Evolutionary conservation across 2,888 invertebrate species (phyloP).

Genomic region (Alloplasta piceator): DNA sequence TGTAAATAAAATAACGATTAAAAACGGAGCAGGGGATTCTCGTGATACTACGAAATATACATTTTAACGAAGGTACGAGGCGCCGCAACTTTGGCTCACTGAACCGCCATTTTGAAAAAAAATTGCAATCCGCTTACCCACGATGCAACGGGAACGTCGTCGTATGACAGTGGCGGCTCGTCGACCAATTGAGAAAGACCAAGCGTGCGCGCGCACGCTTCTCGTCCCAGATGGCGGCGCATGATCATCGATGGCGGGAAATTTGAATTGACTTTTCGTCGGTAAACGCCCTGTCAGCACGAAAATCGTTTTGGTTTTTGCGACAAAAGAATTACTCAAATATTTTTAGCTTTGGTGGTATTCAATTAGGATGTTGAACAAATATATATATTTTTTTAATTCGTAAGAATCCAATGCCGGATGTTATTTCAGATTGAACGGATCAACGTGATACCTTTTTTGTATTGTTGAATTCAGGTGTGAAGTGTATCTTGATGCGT

Average conservation of each 20-base stretch:
- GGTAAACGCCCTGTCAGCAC: too few relatives aligned
- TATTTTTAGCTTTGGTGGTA: too few relatives aligned
- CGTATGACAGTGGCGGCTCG: slow-evolving; percentile 78
- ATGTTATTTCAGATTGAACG: too few relatives aligned
- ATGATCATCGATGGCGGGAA: slow-evolving; percentile 51
- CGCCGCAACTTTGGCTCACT: slow-evolving; percentile 81
- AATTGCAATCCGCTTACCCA: slow-evolving; percentile 78
- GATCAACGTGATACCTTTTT: too few relatives aligned
- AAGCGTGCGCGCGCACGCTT: slow-evolving; percentile 64
- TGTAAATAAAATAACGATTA: too few relatives aligned
- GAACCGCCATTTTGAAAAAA: slow-evolving; percentile 81
- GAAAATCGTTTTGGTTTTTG: too few relatives aligned
- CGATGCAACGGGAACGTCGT: slow-evolving; percentile 78
- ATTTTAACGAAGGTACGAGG: slow-evolving; percentile 77
- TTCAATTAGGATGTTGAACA: too few relatives aligned
- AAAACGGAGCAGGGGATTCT: slow-evolving; percentile 15
- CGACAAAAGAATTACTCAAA: too few relatives aligned
- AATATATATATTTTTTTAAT: too few relatives aligned
- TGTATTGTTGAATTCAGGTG: too few relatives aligned
- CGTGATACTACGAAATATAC: slow-evolving; percentile 75
- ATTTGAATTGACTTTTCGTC: slow-evolving; percentile 61
- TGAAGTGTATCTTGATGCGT: too few relatives aligned
- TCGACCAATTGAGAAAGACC: slow-evolving; percentile 69
- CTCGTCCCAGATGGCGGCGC: slow-evolving; percentile 42
- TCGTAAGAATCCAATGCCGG: too few relatives aligned